These are phyloP conservation scores for Rhea americana DNA, from an alignment of 2,113 vertebrate species.

Conservation along the genomic window DNA sequence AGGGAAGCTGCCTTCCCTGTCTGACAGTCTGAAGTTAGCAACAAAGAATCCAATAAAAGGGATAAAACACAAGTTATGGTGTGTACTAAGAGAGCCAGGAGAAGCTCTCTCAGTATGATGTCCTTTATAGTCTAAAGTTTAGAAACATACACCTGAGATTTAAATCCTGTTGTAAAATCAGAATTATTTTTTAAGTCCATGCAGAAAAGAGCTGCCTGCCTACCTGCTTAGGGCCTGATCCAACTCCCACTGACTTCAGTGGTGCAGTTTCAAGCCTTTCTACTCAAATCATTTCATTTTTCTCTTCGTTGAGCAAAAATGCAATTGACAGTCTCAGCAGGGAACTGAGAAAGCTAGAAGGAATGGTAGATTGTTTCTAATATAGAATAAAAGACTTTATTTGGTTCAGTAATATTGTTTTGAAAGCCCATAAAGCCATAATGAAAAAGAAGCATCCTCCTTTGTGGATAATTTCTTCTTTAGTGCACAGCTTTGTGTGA, in stretches of 20 bases:
- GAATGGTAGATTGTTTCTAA: slow-evolving; percentile 7
- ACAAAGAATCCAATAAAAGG: background rate
- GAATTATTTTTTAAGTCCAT: background rate
- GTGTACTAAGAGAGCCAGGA: background rate
- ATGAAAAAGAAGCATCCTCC: slow-evolving; percentile 40
- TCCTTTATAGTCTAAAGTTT: background rate
- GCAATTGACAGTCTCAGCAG: slow-evolving; percentile 47
- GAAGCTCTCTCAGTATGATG: background rate
- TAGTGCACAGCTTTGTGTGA: background rate
- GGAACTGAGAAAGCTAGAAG: slow-evolving; percentile 13
- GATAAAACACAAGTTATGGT: background rate
- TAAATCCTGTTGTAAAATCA: background rate
- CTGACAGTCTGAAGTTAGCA: background rate
- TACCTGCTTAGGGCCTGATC: background rate
- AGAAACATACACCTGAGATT: slow-evolving; percentile 1
- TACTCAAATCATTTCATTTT: slow-evolving; percentile 44
- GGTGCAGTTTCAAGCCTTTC: slow-evolving; percentile 4
- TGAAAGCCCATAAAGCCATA: slow-evolving; percentile 29
- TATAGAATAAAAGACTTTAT: background rate
- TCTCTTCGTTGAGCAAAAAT: slow-evolving; percentile 57
- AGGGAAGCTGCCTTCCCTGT: background rate
- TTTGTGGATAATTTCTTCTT: slow-evolving; percentile 31
- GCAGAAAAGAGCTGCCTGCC: background rate
- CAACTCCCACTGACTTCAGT: slow-evolving; percentile 4
- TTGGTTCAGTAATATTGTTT: slow-evolving; percentile 21